These are phyloP conservation scores for Agrochola macilenta DNA, from an alignment of 2,888 invertebrate species.

Conservation along the genomic window DNA sequence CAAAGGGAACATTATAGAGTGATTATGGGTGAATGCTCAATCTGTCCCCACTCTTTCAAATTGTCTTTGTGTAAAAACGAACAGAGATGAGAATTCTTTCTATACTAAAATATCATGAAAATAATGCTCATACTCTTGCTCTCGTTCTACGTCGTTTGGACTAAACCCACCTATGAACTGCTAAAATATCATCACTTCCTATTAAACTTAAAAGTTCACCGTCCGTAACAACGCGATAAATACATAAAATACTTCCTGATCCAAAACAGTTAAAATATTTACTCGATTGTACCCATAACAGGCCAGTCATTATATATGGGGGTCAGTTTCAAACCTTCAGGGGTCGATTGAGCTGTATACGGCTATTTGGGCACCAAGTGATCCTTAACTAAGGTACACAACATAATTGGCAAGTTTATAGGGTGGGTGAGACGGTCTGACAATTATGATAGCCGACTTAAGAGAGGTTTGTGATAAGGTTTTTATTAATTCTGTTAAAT, in stretches of 20 bases:
- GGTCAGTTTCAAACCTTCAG: slow-evolving; percentile 24
- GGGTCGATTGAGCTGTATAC: slow-evolving; percentile 26
- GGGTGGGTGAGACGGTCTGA: slow-evolving; percentile 5
- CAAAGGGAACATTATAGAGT: no score
- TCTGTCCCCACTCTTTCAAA: no score
- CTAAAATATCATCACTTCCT: not conserved
- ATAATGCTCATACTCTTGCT: no score
- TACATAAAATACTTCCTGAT: not conserved
- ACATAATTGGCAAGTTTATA: slow-evolving; percentile 37
- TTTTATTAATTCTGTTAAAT: not conserved
- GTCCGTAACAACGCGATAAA: not conserved
- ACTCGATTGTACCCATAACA: not conserved
- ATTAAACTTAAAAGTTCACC: not conserved
- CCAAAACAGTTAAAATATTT: slow-evolving; percentile 33
- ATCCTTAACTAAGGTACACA: slow-evolving; percentile 38
- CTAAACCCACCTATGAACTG: no score
- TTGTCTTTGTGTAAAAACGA: no score
- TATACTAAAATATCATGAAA: no score
- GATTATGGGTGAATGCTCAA: no score
- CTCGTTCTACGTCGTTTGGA: no score
- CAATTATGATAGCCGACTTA: slow-evolving; percentile 25
- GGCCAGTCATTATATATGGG: slow-evolving; percentile 33
- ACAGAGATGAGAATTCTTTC: no score
- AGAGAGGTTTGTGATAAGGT: slow-evolving; percentile 4
- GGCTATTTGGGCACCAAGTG: slow-evolving; percentile 44